Conservation (phyloP, 2,888 invertebrate genomes). For the Cryptosula pallasiana region DNA sequence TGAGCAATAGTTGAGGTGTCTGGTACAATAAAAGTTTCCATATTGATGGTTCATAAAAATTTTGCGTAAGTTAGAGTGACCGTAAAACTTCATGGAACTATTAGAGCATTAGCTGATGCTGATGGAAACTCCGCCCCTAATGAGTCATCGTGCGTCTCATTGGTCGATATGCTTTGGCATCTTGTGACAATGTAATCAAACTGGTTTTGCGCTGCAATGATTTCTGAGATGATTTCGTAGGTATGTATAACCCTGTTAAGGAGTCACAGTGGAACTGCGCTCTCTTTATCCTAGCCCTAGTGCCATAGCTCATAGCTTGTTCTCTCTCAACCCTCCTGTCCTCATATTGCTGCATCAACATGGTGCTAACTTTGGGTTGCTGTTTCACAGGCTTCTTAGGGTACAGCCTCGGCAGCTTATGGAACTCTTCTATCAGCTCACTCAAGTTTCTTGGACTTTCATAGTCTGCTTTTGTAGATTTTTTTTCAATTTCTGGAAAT, state of each 20-base stretch:
- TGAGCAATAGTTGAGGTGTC: too few species aligned
- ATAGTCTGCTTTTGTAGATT: neutral
- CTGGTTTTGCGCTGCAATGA: neutral
- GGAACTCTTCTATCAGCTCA: neutral
- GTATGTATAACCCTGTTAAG: neutral
- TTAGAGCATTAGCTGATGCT: too few species aligned
- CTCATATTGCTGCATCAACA: neutral
- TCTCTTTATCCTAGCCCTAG: neutral
- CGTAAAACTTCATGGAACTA: too few species aligned
- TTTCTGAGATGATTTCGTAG: neutral
- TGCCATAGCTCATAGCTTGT: neutral
- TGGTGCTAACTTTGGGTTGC: neutral
- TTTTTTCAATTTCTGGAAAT: neutral
- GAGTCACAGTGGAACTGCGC: neutral
- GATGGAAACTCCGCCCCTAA: too few species aligned
- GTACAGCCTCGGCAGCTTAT: conserved; percentile 17
- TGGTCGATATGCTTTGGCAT: neutral
- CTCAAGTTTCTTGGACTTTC: neutral
- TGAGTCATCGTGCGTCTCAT: neutral
- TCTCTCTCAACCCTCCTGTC: neutral
- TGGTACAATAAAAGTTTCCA: too few species aligned
- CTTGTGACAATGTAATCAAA: neutral
- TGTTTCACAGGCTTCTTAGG: neutral
- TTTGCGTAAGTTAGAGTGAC: too few species aligned
- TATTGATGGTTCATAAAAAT: too few species aligned